These are phyloP conservation scores for Antrozous pallidus DNA, from an alignment of 2,797 vertebrate genomes.

Conservation along the genomic window DNA sequence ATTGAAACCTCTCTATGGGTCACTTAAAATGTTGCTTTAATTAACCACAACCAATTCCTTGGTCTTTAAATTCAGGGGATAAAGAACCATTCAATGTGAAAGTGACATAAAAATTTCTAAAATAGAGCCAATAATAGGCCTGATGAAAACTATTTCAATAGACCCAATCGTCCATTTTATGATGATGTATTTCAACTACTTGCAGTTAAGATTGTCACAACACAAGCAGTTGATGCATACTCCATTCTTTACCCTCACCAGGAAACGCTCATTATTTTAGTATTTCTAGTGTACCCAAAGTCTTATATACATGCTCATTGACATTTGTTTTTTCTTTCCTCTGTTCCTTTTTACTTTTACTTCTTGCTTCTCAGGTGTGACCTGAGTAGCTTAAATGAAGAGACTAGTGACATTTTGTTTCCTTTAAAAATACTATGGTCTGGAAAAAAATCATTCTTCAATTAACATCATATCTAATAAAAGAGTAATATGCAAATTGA, in stretches of 20 bases:
- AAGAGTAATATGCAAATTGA: too few relatives aligned
- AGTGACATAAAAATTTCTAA: neutral
- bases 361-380: neutral
- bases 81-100: neutral
- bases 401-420: neutral
- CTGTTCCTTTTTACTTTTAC: neutral
- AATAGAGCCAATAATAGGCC: neutral
- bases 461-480: too few relatives aligned
- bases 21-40: neutral
- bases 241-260: neutral
- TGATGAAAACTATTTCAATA: constrained; percentile 14
- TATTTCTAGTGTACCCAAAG: neutral
- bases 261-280: neutral
- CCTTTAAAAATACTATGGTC: neutral
- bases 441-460: neutral
- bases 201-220: neutral
- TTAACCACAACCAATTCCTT: neutral
- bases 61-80: neutral
- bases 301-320: neutral
- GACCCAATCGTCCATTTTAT: neutral
- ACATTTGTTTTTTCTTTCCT: neutral
- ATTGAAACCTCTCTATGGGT: neutral
- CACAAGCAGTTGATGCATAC: neutral
- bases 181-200: neutral
- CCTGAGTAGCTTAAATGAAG: neutral